Percentiles rank a stretch among this genome's conserved stretches.
Evolutionary conservation across 2,113 vertebrate species (phyloP).

Genomic region (Vicugna pacos): DNA sequence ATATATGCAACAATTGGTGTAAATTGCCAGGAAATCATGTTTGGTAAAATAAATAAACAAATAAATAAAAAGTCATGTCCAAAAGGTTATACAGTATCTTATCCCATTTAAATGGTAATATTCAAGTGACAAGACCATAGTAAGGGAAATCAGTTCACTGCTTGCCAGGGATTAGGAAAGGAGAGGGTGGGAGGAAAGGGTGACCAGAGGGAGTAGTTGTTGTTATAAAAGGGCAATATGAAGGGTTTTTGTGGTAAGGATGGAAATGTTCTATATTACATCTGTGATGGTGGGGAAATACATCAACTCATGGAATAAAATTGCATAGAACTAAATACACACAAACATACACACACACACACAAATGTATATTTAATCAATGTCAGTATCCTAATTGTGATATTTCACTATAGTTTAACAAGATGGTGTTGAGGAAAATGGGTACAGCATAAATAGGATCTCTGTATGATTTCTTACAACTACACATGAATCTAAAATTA

Average conservation of each 20-base stretch:
- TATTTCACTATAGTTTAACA: constrained; percentile 2
- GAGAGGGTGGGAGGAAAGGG: not conserved
- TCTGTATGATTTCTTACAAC: constrained; percentile 21
- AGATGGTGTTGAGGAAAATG: not conserved
- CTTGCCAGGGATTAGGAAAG: not conserved
- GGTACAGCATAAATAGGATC: not conserved
- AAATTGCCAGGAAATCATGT: not conserved
- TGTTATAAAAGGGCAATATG: not conserved
- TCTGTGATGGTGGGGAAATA: not conserved
- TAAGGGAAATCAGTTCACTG: not conserved
- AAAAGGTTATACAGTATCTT: not conserved
- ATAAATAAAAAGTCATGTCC: not conserved
- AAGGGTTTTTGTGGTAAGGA: not conserved
- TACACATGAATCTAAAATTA: not conserved
- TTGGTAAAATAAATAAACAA: not conserved
- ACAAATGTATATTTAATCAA: not conserved
- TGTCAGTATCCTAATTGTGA: not conserved
- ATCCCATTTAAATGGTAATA: constrained; percentile 28
- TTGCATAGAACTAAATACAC: not conserved
- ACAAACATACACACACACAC: not conserved
- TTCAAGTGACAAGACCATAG: not conserved
- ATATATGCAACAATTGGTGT: not conserved
- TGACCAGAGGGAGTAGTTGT: not conserved
- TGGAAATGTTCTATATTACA: not conserved
- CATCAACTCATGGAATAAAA: not conserved